Evolutionary conservation across 2,797 vertebrate genomes (phyloP).

Genomic region (Gambusia yucatana): DNA sequence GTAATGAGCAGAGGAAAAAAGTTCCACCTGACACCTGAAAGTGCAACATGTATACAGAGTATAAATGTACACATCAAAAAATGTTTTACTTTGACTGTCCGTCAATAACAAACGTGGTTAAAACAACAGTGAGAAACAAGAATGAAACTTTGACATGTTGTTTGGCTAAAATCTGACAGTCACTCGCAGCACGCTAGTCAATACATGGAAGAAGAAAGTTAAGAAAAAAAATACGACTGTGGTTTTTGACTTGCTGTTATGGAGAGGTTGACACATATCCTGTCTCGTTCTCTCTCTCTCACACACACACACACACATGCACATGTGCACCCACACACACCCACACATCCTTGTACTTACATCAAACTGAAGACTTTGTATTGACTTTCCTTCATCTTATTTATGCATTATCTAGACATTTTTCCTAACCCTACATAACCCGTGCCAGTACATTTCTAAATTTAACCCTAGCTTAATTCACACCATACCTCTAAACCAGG

Average conservation of each 20-base stretch:
- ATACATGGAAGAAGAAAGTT: constrained; percentile 10
- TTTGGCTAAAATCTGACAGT: constrained; percentile 28
- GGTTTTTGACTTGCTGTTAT: neutral
- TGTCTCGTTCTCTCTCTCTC: constrained; percentile 19
- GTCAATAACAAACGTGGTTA: neutral
- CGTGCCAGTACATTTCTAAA: too few relatives aligned
- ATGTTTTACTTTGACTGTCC: neutral
- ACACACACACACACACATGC: neutral
- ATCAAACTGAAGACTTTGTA: too few relatives aligned
- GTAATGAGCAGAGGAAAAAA: neutral
- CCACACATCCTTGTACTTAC: neutral
- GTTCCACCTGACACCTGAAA: neutral
- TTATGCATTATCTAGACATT: too few relatives aligned
- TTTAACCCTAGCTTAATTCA: too few relatives aligned
- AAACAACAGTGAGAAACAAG: neutral
- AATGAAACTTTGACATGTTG: constrained; percentile 13
- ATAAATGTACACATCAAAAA: neutral
- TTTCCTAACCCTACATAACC: too few relatives aligned
- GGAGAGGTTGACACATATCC: constrained; percentile 54
- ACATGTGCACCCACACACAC: neutral
- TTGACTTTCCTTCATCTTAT: too few relatives aligned
- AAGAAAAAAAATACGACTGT: neutral
- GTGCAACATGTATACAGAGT: neutral
- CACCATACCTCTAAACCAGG: too few relatives aligned
- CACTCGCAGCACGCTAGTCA: constrained; percentile 31